Percentiles rank a stretch among this genome's conserved stretches.
Conservation (phyloP, 2,888 invertebrate species). For the Campopleginae sp. region DNA sequence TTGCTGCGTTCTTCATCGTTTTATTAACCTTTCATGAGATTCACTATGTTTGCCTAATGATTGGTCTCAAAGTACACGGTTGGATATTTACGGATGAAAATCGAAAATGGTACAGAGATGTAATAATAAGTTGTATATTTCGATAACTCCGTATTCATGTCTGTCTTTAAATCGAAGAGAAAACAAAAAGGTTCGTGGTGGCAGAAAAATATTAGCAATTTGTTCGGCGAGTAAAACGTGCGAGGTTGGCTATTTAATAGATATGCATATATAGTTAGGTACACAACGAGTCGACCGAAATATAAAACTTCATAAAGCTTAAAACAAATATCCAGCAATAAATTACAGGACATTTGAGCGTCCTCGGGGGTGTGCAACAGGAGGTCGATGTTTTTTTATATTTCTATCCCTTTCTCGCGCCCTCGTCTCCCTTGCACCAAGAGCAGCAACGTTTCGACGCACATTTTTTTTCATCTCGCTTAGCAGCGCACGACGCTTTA, state of each 20-base stretch:
- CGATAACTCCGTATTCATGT: neutral
- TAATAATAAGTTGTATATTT: neutral
- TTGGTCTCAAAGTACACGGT: neutral
- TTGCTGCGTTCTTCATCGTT: neutral
- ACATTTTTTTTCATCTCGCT: conserved; percentile 62
- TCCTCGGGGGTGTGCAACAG: conserved; percentile 63
- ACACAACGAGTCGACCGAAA: conserved; percentile 42
- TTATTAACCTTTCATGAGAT: neutral
- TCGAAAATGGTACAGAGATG: neutral
- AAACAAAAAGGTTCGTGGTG: conserved; percentile 22
- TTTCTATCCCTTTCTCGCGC: neutral
- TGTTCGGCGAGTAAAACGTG: conserved; percentile 8
- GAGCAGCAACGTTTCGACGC: conserved; percentile 56
- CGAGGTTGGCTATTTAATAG: conserved; percentile 11
- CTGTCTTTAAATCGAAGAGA: conserved; percentile 1
- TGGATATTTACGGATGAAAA: neutral
- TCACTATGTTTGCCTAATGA: neutral
- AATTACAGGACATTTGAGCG: conserved; percentile 55
- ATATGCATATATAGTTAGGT: conserved; percentile 1
- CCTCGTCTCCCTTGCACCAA: conserved; percentile 16
- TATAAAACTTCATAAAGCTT: conserved; percentile 67
- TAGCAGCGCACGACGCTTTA: conserved; percentile 41
- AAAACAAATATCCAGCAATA: conserved; percentile 66
- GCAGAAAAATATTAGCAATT: conserved; percentile 51
- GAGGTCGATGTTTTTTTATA: conserved; percentile 65